Evolutionary conservation across 2,113 vertebrate species (phyloP), one percentile per base, ranked within the genome.

Genomic region (Chaetodon trifascialis): DNA sequence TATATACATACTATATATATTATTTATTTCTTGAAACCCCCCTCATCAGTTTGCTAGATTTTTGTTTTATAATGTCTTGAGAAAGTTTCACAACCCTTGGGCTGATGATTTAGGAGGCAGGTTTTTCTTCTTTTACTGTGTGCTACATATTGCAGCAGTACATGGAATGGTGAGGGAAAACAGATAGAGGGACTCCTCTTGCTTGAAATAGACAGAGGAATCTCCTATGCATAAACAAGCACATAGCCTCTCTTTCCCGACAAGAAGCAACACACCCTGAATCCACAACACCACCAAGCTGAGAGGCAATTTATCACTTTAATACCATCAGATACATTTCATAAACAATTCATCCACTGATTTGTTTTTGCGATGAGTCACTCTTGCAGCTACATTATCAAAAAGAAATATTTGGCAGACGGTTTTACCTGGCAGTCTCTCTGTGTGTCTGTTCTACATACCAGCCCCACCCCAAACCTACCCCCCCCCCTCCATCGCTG

Each of bases 321-420:
- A 91, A 86, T 88, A 71, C 68, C 81, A 91, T 86, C 88, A 88
- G 87, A 89, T 87, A 83, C 44, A 77, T 91, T 92, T 86, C 77
- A 93, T 89, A 81, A 91, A 86, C 87, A 90, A 88, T 91, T 79
- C 79, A 88, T 77, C 77, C 66, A 54, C 54, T 84, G 80, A 93
- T 91, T 90, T 91, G 86, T 89, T 85, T 84, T 44, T 80, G 44
- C 11, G 2, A 83, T 65, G 89, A 89, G 76, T 79, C 70, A 85
- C 34, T 80, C 56, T 84, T 79, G 83, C 74, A 65, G 75, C 90
- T 82, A 30, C 81, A 90, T 80, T 83, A 90, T 87, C 84, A 90
- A 83, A 90, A 89, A 65, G 19, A 89, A 88, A 86, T 81, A 82
- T 88, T 86, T 92, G 87, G 85, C 89, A 82, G 86, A 76, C 44